phyloP scores from a whole-genome alignment of 2,113 vertebrate species.

The Columba janthina region DNA sequence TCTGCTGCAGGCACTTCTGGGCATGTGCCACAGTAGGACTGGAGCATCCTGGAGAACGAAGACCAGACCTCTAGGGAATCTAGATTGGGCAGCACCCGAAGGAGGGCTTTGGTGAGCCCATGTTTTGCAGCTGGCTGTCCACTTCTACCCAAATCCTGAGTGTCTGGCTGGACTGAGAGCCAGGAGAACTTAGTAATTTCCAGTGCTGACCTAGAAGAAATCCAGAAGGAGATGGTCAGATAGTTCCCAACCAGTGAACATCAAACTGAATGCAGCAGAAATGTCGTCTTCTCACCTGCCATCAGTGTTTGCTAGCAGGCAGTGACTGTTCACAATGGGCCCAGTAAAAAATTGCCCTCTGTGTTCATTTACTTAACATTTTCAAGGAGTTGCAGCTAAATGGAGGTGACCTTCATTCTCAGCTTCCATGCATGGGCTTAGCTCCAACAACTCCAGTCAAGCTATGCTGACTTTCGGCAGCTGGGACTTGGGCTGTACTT shows the following conservation, averaged over 20 bases:
- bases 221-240: not conserved
- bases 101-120: not conserved
- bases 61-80: accelerated
- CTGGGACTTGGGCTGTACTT: slow-evolving; percentile 13
- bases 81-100: not conserved
- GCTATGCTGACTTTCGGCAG: not conserved
- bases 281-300: not conserved
- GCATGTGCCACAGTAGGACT: not conserved
- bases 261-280: not conserved
- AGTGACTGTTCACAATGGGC: not conserved
- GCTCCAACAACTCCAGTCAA: slow-evolving; percentile 19
- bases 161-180: not conserved
- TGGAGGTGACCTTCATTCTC: slow-evolving; percentile 14
- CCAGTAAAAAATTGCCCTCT: not conserved
- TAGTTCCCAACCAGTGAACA: not conserved
- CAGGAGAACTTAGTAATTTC: not conserved
- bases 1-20: not conserved
- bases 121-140: not conserved
- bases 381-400: not conserved
- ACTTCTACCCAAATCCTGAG: not conserved
- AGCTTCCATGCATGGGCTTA: not conserved
- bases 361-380: not conserved
- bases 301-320: not conserved
- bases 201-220: not conserved
- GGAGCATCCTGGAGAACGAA: not conserved